Percentiles rank a stretch among this genome's conserved stretches.
Evolutionary conservation across 2,113 vertebrate genomes (phyloP).

Genomic region (Trogon melanurus): DNA sequence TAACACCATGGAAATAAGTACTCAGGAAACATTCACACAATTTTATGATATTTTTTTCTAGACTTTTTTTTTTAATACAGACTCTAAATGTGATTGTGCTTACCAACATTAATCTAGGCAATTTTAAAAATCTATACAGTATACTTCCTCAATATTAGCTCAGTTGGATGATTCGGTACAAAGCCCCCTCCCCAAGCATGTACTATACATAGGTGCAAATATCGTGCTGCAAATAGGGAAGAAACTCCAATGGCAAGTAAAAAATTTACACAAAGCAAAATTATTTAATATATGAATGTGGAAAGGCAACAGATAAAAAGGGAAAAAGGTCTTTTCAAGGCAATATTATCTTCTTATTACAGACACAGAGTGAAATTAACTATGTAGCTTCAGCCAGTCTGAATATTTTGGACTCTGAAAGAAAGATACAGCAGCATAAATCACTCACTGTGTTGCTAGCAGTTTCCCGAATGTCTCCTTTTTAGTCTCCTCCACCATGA

Average conservation of each 20-base stretch:
- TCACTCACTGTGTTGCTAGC: neutral
- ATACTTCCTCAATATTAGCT: neutral
- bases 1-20: neutral
- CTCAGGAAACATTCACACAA: neutral
- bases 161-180: neutral
- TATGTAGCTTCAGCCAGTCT: neutral
- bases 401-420: conserved; percentile 17
- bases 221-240: neutral
- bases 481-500: neutral
- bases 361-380: neutral
- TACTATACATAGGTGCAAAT: neutral
- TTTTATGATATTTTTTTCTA: fast-evolving
- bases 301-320: neutral
- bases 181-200: neutral
- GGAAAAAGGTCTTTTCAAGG: conserved; percentile 11
- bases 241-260: neutral
- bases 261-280: neutral
- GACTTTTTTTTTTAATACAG: neutral
- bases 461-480: conserved; percentile 10
- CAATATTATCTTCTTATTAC: neutral
- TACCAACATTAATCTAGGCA: neutral
- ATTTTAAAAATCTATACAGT: neutral
- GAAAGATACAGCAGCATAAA: neutral
- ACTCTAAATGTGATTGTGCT: neutral
- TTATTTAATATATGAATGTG: neutral